Evolutionary conservation across 92 coral and sea anemone species (phyloP), one percentile per base, ranked within the genome.

Genomic region (Metridium senile): DNA sequence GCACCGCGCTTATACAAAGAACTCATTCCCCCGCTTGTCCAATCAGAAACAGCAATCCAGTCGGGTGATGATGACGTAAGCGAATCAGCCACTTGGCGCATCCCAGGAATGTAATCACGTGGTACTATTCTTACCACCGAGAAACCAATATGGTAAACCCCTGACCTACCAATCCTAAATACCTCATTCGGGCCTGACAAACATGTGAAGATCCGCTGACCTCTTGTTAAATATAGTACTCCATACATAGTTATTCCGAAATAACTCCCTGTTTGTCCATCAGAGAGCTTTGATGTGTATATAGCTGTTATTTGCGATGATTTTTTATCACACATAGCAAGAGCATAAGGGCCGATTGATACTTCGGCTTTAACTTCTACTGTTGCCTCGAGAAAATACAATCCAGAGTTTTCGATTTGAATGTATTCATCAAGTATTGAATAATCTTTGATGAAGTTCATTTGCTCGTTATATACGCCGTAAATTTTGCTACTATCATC

Each of bases 161-260:
- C n/a, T n/a, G n/a, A n/a, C n/a, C n/a, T n/a, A n/a, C n/a, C n/a
- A n/a, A n/a, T n/a, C n/a, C n/a, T n/a, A n/a, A n/a, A n/a, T n/a
- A n/a, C n/a, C n/a, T n/a, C n/a, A n/a, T n/a, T n/a, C n/a, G n/a
- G n/a, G n/a, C 84, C 77, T 27, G 13, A 2, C 29, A 57, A 20
- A 59, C 87, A 82, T 17, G 67, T 67, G 21, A 1, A 20, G n/a
- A 86, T 51, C 6, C 32, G n/a, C 62, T 71, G 80, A 27, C 84
- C 87, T 62, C 66, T 82, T 2, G 73, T 74, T 16, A 87, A 43
- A 66, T 77, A 87, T 0, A 87, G 65, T 17, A 82, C 78, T 4
- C 84, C 87, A 78, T 82, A 87, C 6, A 80, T 83, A 29, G 74
- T 68, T 0, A 87, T 56, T 0, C 64, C 78, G 77, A 87, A 77